Conservation (phyloP, 2,113 vertebrate genomes). For the Lepidiolamprologus cunningtoni region DNA sequence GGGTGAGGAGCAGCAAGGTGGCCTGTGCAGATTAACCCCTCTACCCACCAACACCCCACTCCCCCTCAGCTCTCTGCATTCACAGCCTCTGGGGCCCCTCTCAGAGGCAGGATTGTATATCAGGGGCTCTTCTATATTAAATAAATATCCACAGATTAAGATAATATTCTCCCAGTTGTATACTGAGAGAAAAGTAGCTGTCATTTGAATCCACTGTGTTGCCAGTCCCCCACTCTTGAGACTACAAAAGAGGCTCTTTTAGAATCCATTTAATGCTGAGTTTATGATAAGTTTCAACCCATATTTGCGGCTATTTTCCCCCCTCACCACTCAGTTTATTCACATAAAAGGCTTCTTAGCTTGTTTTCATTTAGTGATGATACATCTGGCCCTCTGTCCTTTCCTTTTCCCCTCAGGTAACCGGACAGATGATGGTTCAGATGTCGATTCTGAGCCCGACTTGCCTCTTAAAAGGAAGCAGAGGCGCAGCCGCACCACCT, state of each 20-base stretch:
- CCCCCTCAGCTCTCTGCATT: conserved; percentile 46
- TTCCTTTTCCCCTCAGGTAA: conserved; percentile 73
- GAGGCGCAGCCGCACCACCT: conserved; percentile 93
- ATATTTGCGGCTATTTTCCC: neutral
- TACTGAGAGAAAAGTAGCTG: conserved; percentile 44
- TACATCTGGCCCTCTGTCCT: conserved; percentile 2
- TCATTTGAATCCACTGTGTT: conserved; percentile 50
- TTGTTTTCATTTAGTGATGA: conserved; percentile 1
- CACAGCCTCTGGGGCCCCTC: conserved; percentile 52
- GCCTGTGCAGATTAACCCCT: conserved; percentile 75
- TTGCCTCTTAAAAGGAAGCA: conserved; percentile 96
- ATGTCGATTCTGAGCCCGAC: conserved; percentile 93
- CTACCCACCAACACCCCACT: conserved; percentile 43
- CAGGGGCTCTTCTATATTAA: conserved; percentile 64
- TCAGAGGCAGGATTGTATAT: conserved; percentile 68
- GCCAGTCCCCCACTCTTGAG: conserved; percentile 7
- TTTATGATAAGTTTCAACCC: neutral
- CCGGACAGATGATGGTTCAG: conserved; percentile 90
- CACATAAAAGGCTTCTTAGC: neutral
- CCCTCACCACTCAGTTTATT: neutral
- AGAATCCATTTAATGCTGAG: conserved; percentile 22
- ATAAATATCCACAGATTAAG: conserved; percentile 72
- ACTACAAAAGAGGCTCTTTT: conserved; percentile 25
- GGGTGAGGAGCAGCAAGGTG: conserved; percentile 74
- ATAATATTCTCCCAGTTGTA: conserved; percentile 67